Conservation (phyloP, 2,888 invertebrate species). For the Himalopsyche anomala region DNA sequence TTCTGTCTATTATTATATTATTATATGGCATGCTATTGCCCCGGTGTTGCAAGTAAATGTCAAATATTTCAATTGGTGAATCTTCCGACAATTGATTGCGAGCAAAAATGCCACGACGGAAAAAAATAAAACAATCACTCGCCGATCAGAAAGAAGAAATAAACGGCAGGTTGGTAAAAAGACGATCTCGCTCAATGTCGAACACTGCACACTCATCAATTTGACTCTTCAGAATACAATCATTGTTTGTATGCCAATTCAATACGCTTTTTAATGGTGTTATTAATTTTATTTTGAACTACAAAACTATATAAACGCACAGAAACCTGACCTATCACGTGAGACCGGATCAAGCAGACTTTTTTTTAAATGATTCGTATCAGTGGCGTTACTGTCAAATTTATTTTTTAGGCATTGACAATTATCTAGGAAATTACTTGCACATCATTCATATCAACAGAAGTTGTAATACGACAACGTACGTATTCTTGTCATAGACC, state of each 20-base stretch:
- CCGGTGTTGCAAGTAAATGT: slow-evolving; percentile 1
- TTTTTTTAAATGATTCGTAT: neutral
- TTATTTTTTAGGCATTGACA: no score
- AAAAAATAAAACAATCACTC: slow-evolving; percentile 17
- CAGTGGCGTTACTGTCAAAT: neutral
- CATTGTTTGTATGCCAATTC: neutral
- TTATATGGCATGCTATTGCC: slow-evolving; percentile 1
- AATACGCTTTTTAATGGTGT: neutral
- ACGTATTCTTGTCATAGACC: no score
- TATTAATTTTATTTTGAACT: slow-evolving; percentile 21
- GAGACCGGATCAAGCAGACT: neutral
- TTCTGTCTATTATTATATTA: slow-evolving; percentile 10
- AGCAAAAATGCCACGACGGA: neutral
- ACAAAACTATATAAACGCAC: neutral
- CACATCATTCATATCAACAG: no score
- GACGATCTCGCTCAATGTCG: neutral
- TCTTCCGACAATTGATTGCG: slow-evolving; percentile 25
- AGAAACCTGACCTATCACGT: slow-evolving; percentile 27
- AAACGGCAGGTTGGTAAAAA: slow-evolving; percentile 20
- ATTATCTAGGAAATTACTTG: no score
- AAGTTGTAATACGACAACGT: no score
- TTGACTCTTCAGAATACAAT: neutral
- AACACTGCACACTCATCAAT: neutral
- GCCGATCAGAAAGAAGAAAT: neutral
- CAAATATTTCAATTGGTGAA: slow-evolving; percentile 20